Conservation (phyloP, 2,888 invertebrate genomes). For the Sphinx pinastri region DNA sequence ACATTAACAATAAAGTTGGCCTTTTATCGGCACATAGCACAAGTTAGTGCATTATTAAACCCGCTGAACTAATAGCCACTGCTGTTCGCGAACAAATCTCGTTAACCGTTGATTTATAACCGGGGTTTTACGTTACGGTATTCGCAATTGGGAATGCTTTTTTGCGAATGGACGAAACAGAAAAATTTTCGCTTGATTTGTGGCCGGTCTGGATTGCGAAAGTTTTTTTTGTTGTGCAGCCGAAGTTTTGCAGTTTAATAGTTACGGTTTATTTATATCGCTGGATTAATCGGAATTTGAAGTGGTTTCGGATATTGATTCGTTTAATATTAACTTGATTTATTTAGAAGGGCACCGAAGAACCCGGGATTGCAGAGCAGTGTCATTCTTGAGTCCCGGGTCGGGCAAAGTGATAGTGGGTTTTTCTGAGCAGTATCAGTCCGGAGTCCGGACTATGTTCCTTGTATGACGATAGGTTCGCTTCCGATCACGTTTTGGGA, state of each 20-base stretch:
- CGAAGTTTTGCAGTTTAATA: conserved; percentile 19
- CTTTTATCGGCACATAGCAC: neutral
- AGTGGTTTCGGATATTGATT: neutral
- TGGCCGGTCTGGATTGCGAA: conserved; percentile 16
- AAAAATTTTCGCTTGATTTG: conserved; percentile 16
- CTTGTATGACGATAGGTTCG: too few species aligned
- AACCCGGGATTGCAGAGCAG: too few species aligned
- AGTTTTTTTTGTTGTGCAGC: conserved; percentile 14
- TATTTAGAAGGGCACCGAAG: too few species aligned
- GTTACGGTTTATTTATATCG: conserved; percentile 9
- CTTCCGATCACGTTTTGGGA: too few species aligned
- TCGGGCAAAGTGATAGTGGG: too few species aligned
- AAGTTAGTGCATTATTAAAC: conserved; percentile 24
- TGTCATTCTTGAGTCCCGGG: too few species aligned
- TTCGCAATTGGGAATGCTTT: conserved; percentile 20
- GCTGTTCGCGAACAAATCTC: conserved; percentile 24
- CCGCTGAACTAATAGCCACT: conserved; percentile 9
- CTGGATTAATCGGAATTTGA: neutral
- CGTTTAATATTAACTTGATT: neutral
- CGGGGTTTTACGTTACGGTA: conserved; percentile 15
- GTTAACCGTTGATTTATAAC: conserved; percentile 22
- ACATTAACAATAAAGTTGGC: conserved; percentile 3
- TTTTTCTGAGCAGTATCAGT: too few species aligned
- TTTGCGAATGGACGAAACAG: conserved; percentile 18
- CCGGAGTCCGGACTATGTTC: too few species aligned